Evolutionary conservation across 2,113 vertebrate genomes (phyloP), one percentile per base, ranked within the genome.

Genomic region (Hirundichthys speculiger): DNA sequence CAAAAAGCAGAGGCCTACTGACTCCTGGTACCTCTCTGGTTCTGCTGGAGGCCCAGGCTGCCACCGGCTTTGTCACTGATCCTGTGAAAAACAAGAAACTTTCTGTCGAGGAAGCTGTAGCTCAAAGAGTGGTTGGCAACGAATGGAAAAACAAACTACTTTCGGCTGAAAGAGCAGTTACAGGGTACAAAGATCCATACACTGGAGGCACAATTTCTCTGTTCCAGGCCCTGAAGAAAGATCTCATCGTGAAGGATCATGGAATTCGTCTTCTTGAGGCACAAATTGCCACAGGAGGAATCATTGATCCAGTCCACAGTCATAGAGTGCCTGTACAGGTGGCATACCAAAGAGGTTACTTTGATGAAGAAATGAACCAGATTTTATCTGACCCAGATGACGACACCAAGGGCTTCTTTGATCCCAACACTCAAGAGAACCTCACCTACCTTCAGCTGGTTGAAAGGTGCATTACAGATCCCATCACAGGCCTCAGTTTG

Each of bases 341-440:
- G 57, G 94, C 94, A 52, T 95, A 94, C 71, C 10, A 76, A 10
- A 89, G 91, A 0, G 94, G 94, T 16, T 94, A 93, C 82, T 94
- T 95, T 0, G 92, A 95, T 82, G 90, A 92, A 72, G 89, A 87
- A 69, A 89, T 95, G 86, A 94, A 93, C 46, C 56, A 87, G 15
- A 89, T 95, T 45, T 89, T 95, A 0, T 84, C 84, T 0, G 92
- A 94, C 14, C 64, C 92, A 51, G 57, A 61, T 0, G 93, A 94
- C 0, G 93, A 94, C 73, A 94, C 94, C 52, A 94, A 93, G 38
- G 94, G 94, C 15, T 95, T 95, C 77, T 95, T 95, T 0, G 93
- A 95, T 80, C 88, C 88, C 3, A 90, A 90, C 69, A 89, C 88
- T 5, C 20, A 84, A 0, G 88, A 90, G 61, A 90, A 89, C 75